Evolutionary conservation across 2,113 vertebrate species (phyloP).

Genomic region (Lonchura striata): DNA sequence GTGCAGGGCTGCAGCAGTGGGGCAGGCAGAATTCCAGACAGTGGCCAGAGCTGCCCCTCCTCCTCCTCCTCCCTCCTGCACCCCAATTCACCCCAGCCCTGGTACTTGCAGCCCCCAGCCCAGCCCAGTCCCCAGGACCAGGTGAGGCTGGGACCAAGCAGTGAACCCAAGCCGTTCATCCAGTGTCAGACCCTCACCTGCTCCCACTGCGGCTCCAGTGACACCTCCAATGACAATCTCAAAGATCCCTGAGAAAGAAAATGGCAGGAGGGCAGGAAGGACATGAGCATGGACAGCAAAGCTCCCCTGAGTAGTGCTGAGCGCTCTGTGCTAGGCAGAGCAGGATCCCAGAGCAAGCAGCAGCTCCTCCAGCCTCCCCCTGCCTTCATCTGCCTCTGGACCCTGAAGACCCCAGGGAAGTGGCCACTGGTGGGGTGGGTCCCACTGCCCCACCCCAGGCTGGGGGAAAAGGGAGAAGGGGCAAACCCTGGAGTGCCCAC

Average conservation of each 20-base stretch:
- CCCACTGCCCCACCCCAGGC: fast-evolving
- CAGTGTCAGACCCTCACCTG: neutral
- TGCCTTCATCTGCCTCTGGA: fast-evolving
- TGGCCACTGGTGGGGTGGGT: too few relatives aligned
- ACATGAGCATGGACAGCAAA: neutral
- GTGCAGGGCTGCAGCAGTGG: neutral
- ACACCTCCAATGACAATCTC: fast-evolving
- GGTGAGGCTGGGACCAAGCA: fast-evolving
- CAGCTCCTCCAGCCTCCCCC: neutral
- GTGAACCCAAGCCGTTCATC: neutral
- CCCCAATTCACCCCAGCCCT: neutral
- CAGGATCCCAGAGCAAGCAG: neutral
- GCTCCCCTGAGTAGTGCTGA: neutral
- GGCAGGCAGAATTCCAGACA: neutral
- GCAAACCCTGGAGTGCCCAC: neutral
- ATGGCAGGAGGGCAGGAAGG: neutral
- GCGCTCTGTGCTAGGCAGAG: neutral
- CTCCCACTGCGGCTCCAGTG: fast-evolving
- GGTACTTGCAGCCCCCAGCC: neutral
- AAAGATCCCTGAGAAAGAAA: neutral
- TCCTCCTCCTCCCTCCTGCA: fast-evolving
- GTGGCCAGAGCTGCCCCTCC: neutral
- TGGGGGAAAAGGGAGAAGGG: neutral
- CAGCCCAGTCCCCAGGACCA: neutral
- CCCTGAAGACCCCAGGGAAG: neutral